Evolutionary conservation across 1,140 invertebrate species (phyloP).

Genomic region (Platyscapa corneri): DNA sequence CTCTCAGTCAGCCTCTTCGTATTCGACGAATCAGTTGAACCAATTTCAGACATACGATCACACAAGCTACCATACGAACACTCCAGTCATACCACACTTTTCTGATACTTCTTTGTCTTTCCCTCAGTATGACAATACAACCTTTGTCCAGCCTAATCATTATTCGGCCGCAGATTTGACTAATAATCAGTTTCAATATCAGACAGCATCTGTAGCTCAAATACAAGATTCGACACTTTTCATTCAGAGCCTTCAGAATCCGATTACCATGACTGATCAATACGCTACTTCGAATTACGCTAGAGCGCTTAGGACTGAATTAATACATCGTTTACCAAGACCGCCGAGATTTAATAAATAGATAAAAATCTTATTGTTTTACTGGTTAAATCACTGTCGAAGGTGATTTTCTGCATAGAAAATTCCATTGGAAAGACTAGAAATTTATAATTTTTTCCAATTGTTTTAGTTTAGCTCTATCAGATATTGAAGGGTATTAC

Average conservation of each 20-base stretch:
- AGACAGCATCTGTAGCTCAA: conserved; percentile 59
- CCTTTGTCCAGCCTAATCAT: conserved; percentile 62
- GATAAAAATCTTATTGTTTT: conserved; percentile 32
- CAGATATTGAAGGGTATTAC: not conserved
- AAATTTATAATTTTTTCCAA: conserved; percentile 23
- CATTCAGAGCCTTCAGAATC: conserved; percentile 64
- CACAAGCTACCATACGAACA: conserved; percentile 56
- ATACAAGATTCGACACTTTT: conserved; percentile 64
- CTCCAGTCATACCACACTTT: conserved; percentile 62
- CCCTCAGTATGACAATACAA: conserved; percentile 62
- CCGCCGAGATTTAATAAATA: conserved; percentile 64
- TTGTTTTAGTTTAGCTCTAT: not conserved
- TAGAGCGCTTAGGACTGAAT: conserved; percentile 61
- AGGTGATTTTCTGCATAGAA: not conserved
- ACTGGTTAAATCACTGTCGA: not conserved
- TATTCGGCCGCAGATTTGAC: conserved; percentile 60
- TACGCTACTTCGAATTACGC: conserved; percentile 65
- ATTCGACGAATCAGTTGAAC: conserved; percentile 58
- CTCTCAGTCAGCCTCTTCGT: conserved; percentile 59
- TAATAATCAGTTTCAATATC: conserved; percentile 62
- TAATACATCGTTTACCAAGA: conserved; percentile 62
- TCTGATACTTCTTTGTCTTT: conserved; percentile 63
- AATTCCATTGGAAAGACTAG: conserved; percentile 30
- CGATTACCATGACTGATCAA: conserved; percentile 64
- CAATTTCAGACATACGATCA: conserved; percentile 66